These are phyloP conservation scores for Bombus superbus DNA, from an alignment of 1,140 invertebrate genomes.

Conservation along the genomic window DNA sequence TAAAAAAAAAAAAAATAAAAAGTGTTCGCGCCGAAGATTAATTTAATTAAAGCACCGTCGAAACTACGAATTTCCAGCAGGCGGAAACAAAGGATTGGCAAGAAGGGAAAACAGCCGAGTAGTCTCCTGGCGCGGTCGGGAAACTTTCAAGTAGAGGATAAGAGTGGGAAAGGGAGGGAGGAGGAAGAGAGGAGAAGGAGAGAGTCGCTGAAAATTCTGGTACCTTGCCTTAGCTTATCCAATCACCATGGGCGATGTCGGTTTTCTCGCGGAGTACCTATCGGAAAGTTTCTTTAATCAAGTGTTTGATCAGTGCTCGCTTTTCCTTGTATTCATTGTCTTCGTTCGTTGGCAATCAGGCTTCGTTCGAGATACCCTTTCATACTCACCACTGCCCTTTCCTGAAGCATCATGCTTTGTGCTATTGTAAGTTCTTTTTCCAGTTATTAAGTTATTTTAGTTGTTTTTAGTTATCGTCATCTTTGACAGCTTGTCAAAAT, in stretches of 20 bases:
- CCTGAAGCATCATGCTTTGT: not conserved
- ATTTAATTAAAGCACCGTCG: slow-evolving; percentile 60
- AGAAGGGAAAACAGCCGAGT: slow-evolving; percentile 58
- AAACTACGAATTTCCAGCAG: slow-evolving; percentile 50
- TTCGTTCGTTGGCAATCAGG: slow-evolving; percentile 57
- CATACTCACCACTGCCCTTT: not conserved
- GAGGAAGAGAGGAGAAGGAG: slow-evolving; percentile 3
- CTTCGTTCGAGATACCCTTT: slow-evolving; percentile 12
- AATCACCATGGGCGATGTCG: slow-evolving; percentile 65
- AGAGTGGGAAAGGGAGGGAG: slow-evolving; percentile 16
- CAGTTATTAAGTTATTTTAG: too few relatives aligned
- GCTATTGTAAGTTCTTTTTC: too few relatives aligned
- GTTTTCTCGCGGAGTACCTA: slow-evolving; percentile 65
- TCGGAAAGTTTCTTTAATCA: slow-evolving; percentile 77
- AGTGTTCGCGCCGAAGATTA: slow-evolving; percentile 55
- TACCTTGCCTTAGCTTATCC: slow-evolving; percentile 67
- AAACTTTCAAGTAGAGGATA: slow-evolving; percentile 63
- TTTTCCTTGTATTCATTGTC: slow-evolving; percentile 58
- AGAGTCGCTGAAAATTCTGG: slow-evolving; percentile 42
- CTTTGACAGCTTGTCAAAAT: too few relatives aligned
- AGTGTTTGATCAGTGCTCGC: slow-evolving; percentile 73
- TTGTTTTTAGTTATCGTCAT: too few relatives aligned
- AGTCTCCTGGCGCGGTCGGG: slow-evolving; percentile 58
- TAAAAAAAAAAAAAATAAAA: slow-evolving; percentile 4
- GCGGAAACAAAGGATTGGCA: slow-evolving; percentile 54